Conservation (phyloP, 2,888 invertebrate species). For the Microctonus aethiopoides region DNA sequence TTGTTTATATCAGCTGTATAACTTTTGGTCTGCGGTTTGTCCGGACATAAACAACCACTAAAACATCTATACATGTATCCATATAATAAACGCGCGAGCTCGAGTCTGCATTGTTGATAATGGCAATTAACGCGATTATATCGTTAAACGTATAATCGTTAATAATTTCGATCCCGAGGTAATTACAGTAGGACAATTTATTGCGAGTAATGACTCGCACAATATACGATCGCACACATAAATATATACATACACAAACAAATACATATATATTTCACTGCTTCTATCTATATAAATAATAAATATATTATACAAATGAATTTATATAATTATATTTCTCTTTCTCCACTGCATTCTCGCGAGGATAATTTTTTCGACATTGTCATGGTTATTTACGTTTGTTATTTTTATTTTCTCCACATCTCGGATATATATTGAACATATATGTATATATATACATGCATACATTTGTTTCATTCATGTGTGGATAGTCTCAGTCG, state of each 20-base stretch:
- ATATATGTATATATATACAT: background rate
- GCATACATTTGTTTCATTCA: background rate
- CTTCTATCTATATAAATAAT: background rate
- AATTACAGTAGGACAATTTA: conserved; percentile 58
- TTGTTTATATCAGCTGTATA: background rate
- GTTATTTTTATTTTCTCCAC: too few relatives aligned
- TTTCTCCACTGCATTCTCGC: conserved; percentile 28
- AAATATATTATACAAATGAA: background rate
- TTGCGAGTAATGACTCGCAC: conserved; percentile 50
- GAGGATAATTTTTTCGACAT: background rate
- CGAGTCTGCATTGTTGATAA: conserved; percentile 37
- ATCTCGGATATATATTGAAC: too few relatives aligned
- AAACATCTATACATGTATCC: background rate
- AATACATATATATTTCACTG: too few relatives aligned
- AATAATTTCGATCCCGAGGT: conserved; percentile 53
- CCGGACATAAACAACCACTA: conserved; percentile 20
- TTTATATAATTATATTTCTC: background rate
- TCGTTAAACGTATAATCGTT: conserved; percentile 56
- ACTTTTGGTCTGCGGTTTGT: background rate
- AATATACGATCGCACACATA: background rate
- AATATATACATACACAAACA: background rate
- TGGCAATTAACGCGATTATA: conserved; percentile 56
- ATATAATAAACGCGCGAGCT: background rate
- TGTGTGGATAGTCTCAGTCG: background rate
- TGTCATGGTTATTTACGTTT: background rate